Evolutionary conservation across 1,140 invertebrate genomes (phyloP), one percentile per base, ranked within the genome.

Genomic region (Homalodisca vitripennis): DNA sequence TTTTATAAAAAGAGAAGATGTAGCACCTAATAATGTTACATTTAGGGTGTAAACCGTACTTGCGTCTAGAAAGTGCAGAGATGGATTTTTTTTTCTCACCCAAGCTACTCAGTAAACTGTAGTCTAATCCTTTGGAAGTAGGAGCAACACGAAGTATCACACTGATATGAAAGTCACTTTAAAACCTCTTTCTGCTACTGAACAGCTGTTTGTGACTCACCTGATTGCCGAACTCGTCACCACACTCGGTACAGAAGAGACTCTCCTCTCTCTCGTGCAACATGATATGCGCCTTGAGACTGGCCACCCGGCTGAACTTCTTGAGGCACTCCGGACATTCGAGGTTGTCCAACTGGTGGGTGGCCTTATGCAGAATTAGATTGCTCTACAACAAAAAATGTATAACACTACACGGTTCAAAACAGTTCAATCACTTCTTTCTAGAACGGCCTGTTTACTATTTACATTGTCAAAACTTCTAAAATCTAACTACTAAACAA

Each of bases 221-320:
- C 80, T 87, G 85, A 29, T 84, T 84, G 66, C 82, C 79, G 79
- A 90, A 90, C 74, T 88, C 86, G 70, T 89, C 87, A 17, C 86
- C 84, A 79, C 89, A 91, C 74, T 89, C 87, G 12, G 82, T 80
- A 76, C 89, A 91, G 72, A 86, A 84, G 14, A 89, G 77, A 73
- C 81, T 86, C 75, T 91, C 89, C 73, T 91, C 89, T 71, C 84
- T 84, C 75, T 89, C 84, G 73, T 91, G 89, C 3, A 89, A 69
- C 75, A 86, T 77, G 69, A 91, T 81, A 75, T 91, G 89, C n/a
- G 87, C 84, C 72, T 89, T 91, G 2, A 90, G 81, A 77, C 87
- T 87, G 17, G 89, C 89, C 48, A 88, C 78, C 63, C 89, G 79
- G 1, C 85, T 82, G 77, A 90, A 90, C 71, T 82, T 85, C 76